phyloP scores from a whole-genome alignment of 2,797 vertebrate genomes.

The Enteromius radiatus region DNA sequence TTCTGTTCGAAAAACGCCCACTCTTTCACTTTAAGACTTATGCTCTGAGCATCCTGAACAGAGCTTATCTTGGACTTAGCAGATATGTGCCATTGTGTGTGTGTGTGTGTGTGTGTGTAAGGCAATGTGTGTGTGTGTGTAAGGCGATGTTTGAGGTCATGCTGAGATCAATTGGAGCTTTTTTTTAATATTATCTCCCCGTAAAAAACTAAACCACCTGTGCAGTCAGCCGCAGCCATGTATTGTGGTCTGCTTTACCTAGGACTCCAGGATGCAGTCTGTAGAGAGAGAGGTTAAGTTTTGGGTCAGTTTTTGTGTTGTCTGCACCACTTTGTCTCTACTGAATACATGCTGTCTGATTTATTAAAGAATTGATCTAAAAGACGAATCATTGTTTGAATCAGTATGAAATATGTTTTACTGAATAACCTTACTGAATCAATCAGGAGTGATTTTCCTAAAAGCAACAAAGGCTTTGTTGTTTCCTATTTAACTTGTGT shows the following conservation, averaged over 20 bases:
- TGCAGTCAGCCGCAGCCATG: slow-evolving; percentile 23
- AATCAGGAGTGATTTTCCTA: neutral
- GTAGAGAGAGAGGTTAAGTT: neutral
- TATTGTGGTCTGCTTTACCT: neutral
- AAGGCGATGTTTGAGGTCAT: slow-evolving; percentile 50
- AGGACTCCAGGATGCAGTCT: neutral
- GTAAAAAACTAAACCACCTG: slow-evolving; percentile 37
- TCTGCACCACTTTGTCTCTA: neutral
- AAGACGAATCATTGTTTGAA: neutral
- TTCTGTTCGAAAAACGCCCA: slow-evolving; percentile 48
- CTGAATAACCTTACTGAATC: neutral
- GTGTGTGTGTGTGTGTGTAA: slow-evolving; percentile 28
- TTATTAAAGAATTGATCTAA: neutral
- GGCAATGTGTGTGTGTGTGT: neutral
- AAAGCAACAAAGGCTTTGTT: neutral
- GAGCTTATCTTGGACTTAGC: slow-evolving; percentile 42
- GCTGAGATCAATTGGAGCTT: slow-evolving; percentile 42
- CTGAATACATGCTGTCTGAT: neutral
- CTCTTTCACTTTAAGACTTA: slow-evolving; percentile 48
- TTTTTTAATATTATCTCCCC: slow-evolving; percentile 39
- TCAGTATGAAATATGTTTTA: neutral
- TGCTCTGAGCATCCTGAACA: slow-evolving; percentile 45
- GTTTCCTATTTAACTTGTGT: neutral
- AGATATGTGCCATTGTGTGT: slow-evolving; percentile 37
- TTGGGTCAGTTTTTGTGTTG: neutral